Evolutionary conservation across 2,113 vertebrate genomes (phyloP), one percentile per base, ranked within the genome.

Genomic region (Carassius carassius): DNA sequence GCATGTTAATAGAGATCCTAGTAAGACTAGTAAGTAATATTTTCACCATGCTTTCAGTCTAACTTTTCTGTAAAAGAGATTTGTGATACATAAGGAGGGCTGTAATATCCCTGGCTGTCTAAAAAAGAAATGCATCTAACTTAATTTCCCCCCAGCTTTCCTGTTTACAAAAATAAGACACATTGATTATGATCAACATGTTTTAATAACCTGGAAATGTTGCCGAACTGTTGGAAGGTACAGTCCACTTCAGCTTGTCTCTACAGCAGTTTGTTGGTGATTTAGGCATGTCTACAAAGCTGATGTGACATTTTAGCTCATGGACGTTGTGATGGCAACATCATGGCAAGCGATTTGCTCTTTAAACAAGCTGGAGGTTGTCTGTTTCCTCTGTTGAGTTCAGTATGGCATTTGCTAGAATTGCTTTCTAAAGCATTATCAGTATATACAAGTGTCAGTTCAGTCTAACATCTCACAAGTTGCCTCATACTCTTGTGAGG

Each of bases 261-360:
- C 58, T 47, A 11, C 23, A 29, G 35, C 41, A 47, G 60, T 65
- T 65, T 29, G 23, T 80, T 41, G 14, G 78, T 49, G 60, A 65
- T 80, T 49, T 47, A 47, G 60, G n/a, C 75, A 29, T 51, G 60
- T 84, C 32, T 11, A 56, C 29, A 74, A 79, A 86, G 44, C 56
- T 56, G 47, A 78, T 63, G 77, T 79, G 76, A 58, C 69, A 84
- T 84, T 87, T 75, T 12, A 35, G 54, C 76, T 32, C 17, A 35
- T 72, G 13, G 37, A 44, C 11, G 60, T 84, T 76, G 62, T 78
- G 73, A 78, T 87, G 79, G 83, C 47, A 85, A 83, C 54, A 56
- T 54, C 73, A 72, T 2, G 32, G 65, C 35, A 23, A 54, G 58
- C 0, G 69, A 47, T 85, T 74, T 78, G 73, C 63, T 35, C 44